Evolutionary conservation across 2,888 invertebrate genomes (phyloP), one percentile per base, ranked within the genome.

Genomic region (Drosophila anomelani): DNA sequence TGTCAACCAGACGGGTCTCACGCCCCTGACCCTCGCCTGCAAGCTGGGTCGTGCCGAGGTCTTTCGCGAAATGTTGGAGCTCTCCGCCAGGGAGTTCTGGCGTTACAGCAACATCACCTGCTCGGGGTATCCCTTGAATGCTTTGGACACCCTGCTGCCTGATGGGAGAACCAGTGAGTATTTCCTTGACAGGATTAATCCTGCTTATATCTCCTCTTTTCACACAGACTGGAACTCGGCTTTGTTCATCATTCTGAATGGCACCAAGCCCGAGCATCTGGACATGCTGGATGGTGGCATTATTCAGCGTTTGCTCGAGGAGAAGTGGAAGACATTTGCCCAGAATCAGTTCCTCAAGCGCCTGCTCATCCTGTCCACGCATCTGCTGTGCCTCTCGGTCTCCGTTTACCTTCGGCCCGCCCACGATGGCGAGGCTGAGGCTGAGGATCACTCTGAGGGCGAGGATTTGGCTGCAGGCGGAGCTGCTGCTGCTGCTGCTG

Each of bases 261-360:
- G 99, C 62, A 98, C 97, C 12, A 99, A 98, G 91, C 97, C 98
- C 89, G 99, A 98, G 89, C 99, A 99, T 94, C 94, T 99, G 91
- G 98, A 99, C 92, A 99, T 99, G 99, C 94, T 99, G 88, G 98
- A 98, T 91, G 98, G 99, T 54, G 99, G 99, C 36, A 99, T 99
- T 64, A 99, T 99, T 90, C 98, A 99, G 91, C 95, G 98, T 88
- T 93, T 99, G 55, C 94, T 99, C 20, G 99, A 99, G 92, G 99
- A 99, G 93, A 99, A 99, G 92, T 99, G 99, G 99, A 99, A 99
- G 93, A 98, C 98, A 0, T 99, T 98, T 93, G 99, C 98, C 32
- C 95, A 97, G 93, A 96, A 96, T 88, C 98, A 98, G 93, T 98
- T 99, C 92, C 94, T 98, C 71, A 97, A 98, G 93, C 95, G 98